Base-by-base conservation (phyloP, 2,888 invertebrate genomes). In the Tachina fera region DNA sequence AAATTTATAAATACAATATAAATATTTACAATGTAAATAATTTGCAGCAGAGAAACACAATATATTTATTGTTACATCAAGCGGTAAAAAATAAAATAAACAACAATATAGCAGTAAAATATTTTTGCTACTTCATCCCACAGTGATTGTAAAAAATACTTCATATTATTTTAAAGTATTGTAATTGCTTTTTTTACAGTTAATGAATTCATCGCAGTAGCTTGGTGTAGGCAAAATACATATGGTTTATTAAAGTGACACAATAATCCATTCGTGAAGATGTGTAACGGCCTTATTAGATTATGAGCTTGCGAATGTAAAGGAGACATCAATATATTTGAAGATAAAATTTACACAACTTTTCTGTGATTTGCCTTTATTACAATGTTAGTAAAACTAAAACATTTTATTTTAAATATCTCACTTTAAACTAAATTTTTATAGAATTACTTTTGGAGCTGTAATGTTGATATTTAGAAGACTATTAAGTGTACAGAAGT, bases 11-110 rank as follows among this genome's bases (percentile, higher is more conserved):
- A 61, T 67, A 53, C 49, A 77, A 60, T 47, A 75, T 76, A 86
- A 86, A 86, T 79, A 86, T 86, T 83, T 76, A 86, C 86, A 86
- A 71, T 83, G 65, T 75, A 83, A 78, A 83, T 79, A 79, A 83
- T 67, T 47, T 51, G 45, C 67, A 56, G 56, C 61, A 13, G 9
- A 16, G 9, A 49, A 49, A 56, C 31, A 51, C 16, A 63, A 53
- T 47, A 53, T 9, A 39, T n/a, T n/a, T 16, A 31, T 79, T 19
- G 19, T 71, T 79, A 56, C 47, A 49, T 19, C 56, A n/a, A 47
- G 22, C 56, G 56, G 61, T 11, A 45, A 43, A 60, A 45, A 43
- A 60, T n/a, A 60, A 22, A 63, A 3, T n/a, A 68, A n/a, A 3
- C 43, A 68, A 13, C 14, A 47, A 67, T 14, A 58, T 51, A 49